Evolutionary conservation across 2,797 vertebrate species (phyloP), one percentile per base, ranked within the genome.

Genomic region (Crenuchus spilurus): DNA sequence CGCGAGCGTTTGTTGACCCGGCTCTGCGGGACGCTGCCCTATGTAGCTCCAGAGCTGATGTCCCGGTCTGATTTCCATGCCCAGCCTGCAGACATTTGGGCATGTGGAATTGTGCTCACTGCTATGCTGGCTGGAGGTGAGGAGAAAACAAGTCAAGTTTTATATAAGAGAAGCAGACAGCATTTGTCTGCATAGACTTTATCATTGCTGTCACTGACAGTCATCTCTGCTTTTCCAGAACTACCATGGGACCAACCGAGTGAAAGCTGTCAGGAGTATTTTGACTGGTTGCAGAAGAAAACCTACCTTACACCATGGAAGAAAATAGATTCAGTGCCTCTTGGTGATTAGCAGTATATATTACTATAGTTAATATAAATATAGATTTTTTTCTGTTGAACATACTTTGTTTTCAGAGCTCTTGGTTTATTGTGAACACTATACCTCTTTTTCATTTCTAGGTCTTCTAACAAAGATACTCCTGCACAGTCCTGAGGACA

Each of bases 71-170:
- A 95, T 18, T 98, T 97, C 88, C 86, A 89, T 20, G 97, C 97
- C 0, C 96, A 96, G 81, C 96, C 97, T 1, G 96, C 95, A 5
- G 97, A 99, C 46, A 79, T 97, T 67, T 98, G 97, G 97, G 95
- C 97, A 0, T 99, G 97, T 72, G 96, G 96, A 3, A 96, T 98
- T 30, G 97, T 99, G 20, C 95, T 99, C 41, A 96, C 95, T 0
- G 96, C 97, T 20, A 99, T 99, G 97, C 86, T 99, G 83, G 96
- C 96, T 7, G 97, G 96, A 92, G 97, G 96, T 97, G 77, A 79
- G 82, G 42, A 82, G 86, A 87, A 88, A 65, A 1, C 16, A 2
- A 22, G 22, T n/a, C n/a, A n/a, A n/a, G n/a, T n/a, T n/a, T n/a
- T n/a, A n/a, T 46, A 18, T 11, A 26, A 35, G 9, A 42, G 33